Base-by-base conservation (phyloP, 2,113 vertebrate genomes). In the Xenus cinereus region DNA sequence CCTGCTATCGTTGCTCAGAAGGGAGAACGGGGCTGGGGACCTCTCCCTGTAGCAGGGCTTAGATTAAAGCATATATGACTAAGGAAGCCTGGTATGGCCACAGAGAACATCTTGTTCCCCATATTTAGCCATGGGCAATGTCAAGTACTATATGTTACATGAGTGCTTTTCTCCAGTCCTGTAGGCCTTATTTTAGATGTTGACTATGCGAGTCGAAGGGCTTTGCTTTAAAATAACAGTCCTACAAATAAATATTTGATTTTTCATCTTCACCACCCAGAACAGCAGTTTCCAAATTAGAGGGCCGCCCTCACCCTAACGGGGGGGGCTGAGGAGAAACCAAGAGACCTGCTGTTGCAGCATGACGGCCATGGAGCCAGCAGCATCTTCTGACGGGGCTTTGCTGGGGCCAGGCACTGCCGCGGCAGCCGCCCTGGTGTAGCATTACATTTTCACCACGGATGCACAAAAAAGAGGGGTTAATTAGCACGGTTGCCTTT, bases 101-200 rank as follows among this genome's bases (percentile, higher is more conserved):
- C 83, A 71, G 90, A 97, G 96, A 97, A 96, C 97, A 96, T 96
- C 96, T 96, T 96, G 95, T 96, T 96, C 95, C 85, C 82, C 64
- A 64, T 77, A 93, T 92, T 93, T 96, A 94, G 93, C 96, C 95
- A 88, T 23, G 28, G 96, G 95, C 97, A 90, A 96, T 90, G 97
- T 96, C 97, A 96, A 96, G 60, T 97, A 90, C 79, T 97, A 88
- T 97, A 95, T 95, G 78, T 97, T 95, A 92, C 5, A 20, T 0
- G 63, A 91, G 39, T 57, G 91, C 74, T 94, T 91, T 94, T 69
- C 93, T 91, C 78, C 50, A 90, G 71, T 94, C 87, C 95, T 91
- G 93, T 96, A 96, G 95, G 96, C 93, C 76, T 88, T 92, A 68
- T 75, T 95, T 86, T 81, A 78, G 92, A 93, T 43, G 21, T 41